These are phyloP conservation scores for Oreotrochilus melanogaster DNA, from an alignment of 2,113 vertebrate genomes.

Conservation along the genomic window DNA sequence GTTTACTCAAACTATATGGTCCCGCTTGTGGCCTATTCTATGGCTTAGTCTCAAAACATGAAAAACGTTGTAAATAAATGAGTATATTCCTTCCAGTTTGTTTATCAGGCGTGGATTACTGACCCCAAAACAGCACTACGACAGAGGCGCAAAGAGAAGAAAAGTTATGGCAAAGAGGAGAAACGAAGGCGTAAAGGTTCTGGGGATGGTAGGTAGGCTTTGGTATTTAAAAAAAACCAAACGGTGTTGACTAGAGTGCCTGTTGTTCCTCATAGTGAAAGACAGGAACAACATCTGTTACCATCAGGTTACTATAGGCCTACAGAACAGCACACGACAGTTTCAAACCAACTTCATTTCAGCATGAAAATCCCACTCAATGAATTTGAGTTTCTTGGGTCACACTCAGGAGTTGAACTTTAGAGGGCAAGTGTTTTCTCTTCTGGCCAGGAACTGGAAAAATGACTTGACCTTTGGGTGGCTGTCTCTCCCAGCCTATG, in stretches of 20 bases:
- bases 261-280: background rate
- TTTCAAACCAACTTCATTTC: background rate
- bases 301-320: no score
- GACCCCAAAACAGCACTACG: constrained; percentile 93
- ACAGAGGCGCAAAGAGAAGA: constrained; percentile 87
- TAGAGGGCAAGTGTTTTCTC: background rate
- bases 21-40: background rate
- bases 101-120: constrained; percentile 97
- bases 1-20: background rate
- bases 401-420: background rate
- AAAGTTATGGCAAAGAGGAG: constrained; percentile 83
- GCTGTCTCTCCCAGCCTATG: background rate
- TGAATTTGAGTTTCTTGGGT: background rate
- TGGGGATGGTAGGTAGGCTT: constrained; percentile 78
- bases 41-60: constrained; percentile 16
- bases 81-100: constrained; percentile 84
- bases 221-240: background rate
- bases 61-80: constrained; percentile 48
- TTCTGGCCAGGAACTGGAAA: background rate
- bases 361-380: background rate
- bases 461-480: background rate
- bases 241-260: background rate
- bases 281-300: no score
- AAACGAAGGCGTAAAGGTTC: constrained; percentile 80
- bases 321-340: background rate